Base-by-base conservation (phyloP, 2,888 invertebrate genomes). In the Athalia circularis region DNA sequence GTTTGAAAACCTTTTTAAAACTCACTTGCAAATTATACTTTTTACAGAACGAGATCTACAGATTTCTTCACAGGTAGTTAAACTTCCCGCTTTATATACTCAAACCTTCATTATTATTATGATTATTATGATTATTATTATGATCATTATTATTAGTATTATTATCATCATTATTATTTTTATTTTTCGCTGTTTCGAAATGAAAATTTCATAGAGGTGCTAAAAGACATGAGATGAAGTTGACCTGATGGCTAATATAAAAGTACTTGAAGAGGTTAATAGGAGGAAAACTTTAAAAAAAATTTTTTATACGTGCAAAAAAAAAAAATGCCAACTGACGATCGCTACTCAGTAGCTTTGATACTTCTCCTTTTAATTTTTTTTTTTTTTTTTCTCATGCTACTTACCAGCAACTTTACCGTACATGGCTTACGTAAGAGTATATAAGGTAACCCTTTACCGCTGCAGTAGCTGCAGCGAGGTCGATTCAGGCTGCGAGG, bases 61-160 rank as follows among this genome's bases (percentile, higher is more conserved):
- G 29, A 29, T 29, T 29, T 11, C 52, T 54, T 54, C 68, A 68
- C 68, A 68, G 68, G 68, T 68, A 54, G 68, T 68, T 68, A 68
- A 68, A 68, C 68, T 68, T 54, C 15, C 68, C 52, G 13, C 5
- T 54, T 52, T 29, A 43, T 43, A 43, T 15, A 29, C 52, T 48
- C 5, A 0, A 3, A 13, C 65, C 15, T 29, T 64, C 8, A 5
- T 68, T 43, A 6, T n/a, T 43, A 29, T 3, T 7, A 52, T 43
- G 52, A 6, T 7, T 5, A 52, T 43, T 9, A 9, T 64, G 5
- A 29, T 29, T 29, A 29, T 29, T 29, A 2, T 29, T 2, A 5
- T 68, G n/a, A n/a, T n/a, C 52, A 6, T 7, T 5, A 52, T 43
- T 9, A 9, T 64, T 43, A 29, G 0, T 29, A 29, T 29, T 29